Base-by-base conservation (phyloP, 1,140 invertebrate genomes). In the Cydia amplana region DNA sequence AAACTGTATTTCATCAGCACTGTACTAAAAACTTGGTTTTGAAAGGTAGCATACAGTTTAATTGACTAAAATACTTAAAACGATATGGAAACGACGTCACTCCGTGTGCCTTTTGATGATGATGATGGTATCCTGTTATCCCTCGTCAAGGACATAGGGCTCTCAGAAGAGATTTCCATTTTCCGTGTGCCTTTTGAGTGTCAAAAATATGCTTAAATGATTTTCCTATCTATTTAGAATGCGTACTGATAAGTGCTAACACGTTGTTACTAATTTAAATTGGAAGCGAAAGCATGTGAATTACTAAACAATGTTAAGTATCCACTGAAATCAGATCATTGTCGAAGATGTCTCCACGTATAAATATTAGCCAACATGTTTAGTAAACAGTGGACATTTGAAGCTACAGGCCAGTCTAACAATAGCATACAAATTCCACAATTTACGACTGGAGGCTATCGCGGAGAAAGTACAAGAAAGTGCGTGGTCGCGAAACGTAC, bases 381-480 rank as follows among this genome's bases (percentile, higher is more conserved):
- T 60, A 60, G 55, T 60, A 60, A 60, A 60, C 55, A 60, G 55
- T 23, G 20, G 55, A 60, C 55, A 60, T 60, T 23, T 20, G 18
- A 60, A 60, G 55, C 55, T 60, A 60, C 55, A 23, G 55, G 20
- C 55, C 43, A 70, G 65, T 36, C 32, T 70, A 70, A 70, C 65
- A 70, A 70, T 70, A 40, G 55, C 55, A 60, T 25, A 73, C 72
- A 73, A 23, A 73, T 73, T 73, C 46, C 40, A 46, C 72, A 73
- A 51, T 73, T 73, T 49, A 73, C 65, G 28, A 25, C 36, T 73
- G 72, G 28, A 73, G 16, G 74, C 70, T 77, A 73, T 60, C 46
- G 64, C 67, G 60, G 82, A 83, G 83, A 87, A 87, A 86, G 84
- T 84, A 85, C 77, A 83, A 85, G 83, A 85, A 86, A 85, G 83